Percentiles rank a stretch among this genome's conserved stretches.
phyloP scores from a whole-genome alignment of 2,113 vertebrate genomes.

The Neogale vison region DNA sequence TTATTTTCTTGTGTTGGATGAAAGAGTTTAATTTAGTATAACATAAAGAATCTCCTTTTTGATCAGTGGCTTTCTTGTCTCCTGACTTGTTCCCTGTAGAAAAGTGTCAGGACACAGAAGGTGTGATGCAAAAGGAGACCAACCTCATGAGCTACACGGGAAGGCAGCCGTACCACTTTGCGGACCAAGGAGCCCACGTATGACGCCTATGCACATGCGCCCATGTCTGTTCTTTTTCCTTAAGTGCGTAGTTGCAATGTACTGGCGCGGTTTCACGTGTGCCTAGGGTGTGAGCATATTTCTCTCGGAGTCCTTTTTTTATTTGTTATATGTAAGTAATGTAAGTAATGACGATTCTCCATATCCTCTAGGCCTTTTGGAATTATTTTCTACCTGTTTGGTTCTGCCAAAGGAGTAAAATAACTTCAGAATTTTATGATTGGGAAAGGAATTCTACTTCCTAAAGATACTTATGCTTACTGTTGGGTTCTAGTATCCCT shows the following conservation, averaged over 20 bases:
- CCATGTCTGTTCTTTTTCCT: neutral
- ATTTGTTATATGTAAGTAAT: slow-evolving; percentile 8
- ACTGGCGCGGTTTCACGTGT: neutral
- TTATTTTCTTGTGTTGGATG: neutral
- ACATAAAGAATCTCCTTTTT: neutral
- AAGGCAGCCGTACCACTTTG: neutral
- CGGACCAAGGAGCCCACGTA: neutral
- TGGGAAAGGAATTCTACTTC: slow-evolving; percentile 21
- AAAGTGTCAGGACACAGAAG: neutral
- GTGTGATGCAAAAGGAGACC: neutral
- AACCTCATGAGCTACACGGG: neutral
- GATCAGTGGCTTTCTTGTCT: neutral
- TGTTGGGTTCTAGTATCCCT: neutral
- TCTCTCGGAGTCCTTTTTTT: neutral
- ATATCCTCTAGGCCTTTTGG: neutral
- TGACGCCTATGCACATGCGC: neutral
- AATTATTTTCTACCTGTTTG: neutral
- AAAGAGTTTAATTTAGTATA: neutral
- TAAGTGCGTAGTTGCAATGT: neutral
- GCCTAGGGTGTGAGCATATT: slow-evolving; percentile 6
- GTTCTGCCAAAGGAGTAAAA: slow-evolving; percentile 7
- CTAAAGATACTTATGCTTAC: neutral
- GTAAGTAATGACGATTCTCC: neutral
- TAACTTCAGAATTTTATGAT: neutral
- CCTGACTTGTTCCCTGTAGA: neutral